Percentiles rank a stretch among this genome's conserved stretches.
phyloP scores from a whole-genome alignment of 2,113 vertebrate genomes.

The Cyprinodon variegatus region DNA sequence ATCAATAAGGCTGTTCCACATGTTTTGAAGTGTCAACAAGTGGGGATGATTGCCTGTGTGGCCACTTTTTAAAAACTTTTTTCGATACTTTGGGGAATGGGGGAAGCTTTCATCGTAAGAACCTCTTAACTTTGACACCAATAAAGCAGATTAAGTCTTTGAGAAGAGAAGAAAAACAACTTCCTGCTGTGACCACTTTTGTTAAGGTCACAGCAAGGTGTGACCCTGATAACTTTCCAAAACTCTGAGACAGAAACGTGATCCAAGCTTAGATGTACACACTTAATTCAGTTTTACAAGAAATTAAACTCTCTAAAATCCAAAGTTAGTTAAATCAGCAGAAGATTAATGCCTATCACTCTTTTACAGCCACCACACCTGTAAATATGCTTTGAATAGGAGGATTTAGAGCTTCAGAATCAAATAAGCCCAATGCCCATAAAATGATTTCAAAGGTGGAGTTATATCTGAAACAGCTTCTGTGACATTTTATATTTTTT shows the following conservation, averaged over 20 bases:
- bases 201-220: slow-evolving; percentile 88
- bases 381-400: neutral
- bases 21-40: slow-evolving; percentile 86
- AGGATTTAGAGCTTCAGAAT: neutral
- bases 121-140: slow-evolving; percentile 87
- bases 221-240: slow-evolving; percentile 79
- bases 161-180: slow-evolving; percentile 88
- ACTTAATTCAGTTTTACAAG: neutral
- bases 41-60: slow-evolving; percentile 87
- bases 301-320: neutral
- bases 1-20: slow-evolving; percentile 80
- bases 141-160: slow-evolving; percentile 99
- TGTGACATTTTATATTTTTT: neutral
- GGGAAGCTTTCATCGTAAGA: slow-evolving; percentile 82
- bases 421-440: neutral
- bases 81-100: neutral
- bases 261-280: neutral
- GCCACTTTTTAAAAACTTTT: slow-evolving; percentile 78
- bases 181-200: slow-evolving; percentile 85
- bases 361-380: neutral
- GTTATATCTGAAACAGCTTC: neutral
- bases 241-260: slow-evolving; percentile 16
- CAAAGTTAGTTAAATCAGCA: neutral
- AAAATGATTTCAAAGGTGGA: neutral
- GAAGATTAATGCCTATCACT: neutral